Evolutionary conservation across 1,140 invertebrate genomes (phyloP), one percentile per base, ranked within the genome.

Genomic region (Linepithema humile): DNA sequence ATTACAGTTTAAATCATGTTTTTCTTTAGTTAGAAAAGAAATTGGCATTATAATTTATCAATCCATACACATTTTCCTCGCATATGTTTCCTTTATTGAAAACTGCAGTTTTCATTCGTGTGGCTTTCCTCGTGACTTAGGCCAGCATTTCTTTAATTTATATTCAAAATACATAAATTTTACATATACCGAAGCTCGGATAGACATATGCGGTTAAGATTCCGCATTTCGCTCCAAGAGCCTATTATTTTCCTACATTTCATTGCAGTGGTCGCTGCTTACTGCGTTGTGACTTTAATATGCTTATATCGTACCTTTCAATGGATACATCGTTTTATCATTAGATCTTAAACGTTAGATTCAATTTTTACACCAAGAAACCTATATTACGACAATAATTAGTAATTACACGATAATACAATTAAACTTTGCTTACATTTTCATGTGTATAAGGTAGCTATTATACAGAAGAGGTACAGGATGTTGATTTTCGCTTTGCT

Each of bases 331-430:
- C 75, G 89, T 86, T 90, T 90, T 88, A 91, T 84, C 87, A 92
- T 89, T 92, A 91, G 83, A 87, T 89, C 91, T 92, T 94, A 92
- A 90, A 88, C 84, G 88, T 94, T 92, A 93, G 86, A 88, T 93
- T 75, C 90, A 93, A 93, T 94, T 92, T 94, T 93, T 93, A 94
- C 93, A 94, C 90, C 92, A 91, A 94, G 91, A 89, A 91, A 91
- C 88, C 90, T 93, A 93, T 90, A 88, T 93, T 93, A 94, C 91
- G 90, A 94, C 91, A 89, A 92, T 92, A 93, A 94, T 93, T 92
- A 92, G 83, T 93, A 93, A 92, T 93, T 93, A 93, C 93, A 93
- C 87, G 91, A 92, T 91, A 91, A 90, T 93, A 94, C 89, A 93
- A 92, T 92, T 91, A 93, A 93, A 93, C 87, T 90, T 91, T 85